Evolutionary conservation across 1,140 invertebrate species (phyloP).

Genomic region (Adoxophyes honmai): DNA sequence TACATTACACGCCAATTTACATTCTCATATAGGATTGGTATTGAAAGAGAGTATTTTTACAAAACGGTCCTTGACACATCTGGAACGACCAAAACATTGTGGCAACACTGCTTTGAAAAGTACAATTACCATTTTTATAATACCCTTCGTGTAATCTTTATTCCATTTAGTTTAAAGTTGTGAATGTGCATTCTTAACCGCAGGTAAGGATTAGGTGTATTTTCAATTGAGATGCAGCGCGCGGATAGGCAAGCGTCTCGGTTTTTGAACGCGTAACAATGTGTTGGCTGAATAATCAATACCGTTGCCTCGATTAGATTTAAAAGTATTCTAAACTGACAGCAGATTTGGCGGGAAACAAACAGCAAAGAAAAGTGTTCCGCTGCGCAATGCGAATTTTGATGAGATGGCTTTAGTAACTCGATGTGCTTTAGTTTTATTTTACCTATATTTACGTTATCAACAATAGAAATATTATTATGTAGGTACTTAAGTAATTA

Average conservation of each 20-base stretch:
- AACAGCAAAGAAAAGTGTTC: too few species aligned
- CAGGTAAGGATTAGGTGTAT: slow-evolving; percentile 19
- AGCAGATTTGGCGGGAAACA: slow-evolving; percentile 30
- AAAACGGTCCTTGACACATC: slow-evolving; percentile 67
- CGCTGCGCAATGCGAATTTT: too few species aligned
- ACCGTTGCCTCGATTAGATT: slow-evolving; percentile 35
- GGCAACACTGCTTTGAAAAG: slow-evolving; percentile 33
- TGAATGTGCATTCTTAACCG: slow-evolving; percentile 15
- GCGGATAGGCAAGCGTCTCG: slow-evolving; percentile 53
- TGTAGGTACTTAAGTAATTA: too few species aligned
- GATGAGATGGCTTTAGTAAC: too few species aligned
- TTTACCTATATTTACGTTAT: too few species aligned
- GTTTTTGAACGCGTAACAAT: slow-evolving; percentile 44
- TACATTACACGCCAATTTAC: too few species aligned
- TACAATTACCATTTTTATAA: too few species aligned
- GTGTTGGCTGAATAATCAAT: slow-evolving; percentile 52
- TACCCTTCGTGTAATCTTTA: slow-evolving; percentile 15
- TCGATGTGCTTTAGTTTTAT: too few species aligned
- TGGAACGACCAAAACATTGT: slow-evolving; percentile 44
- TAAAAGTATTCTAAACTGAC: slow-evolving; percentile 22
- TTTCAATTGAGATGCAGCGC: slow-evolving; percentile 50
- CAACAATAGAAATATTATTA: too few species aligned
- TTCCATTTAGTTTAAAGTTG: slow-evolving; percentile 16
- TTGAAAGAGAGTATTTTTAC: slow-evolving; percentile 56
- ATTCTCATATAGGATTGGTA: slow-evolving; percentile 7